Percentiles rank a stretch among this genome's conserved stretches.
These are phyloP conservation scores for Anhinga anhinga DNA, from an alignment of 2,113 vertebrate species.

Conservation along the genomic window DNA sequence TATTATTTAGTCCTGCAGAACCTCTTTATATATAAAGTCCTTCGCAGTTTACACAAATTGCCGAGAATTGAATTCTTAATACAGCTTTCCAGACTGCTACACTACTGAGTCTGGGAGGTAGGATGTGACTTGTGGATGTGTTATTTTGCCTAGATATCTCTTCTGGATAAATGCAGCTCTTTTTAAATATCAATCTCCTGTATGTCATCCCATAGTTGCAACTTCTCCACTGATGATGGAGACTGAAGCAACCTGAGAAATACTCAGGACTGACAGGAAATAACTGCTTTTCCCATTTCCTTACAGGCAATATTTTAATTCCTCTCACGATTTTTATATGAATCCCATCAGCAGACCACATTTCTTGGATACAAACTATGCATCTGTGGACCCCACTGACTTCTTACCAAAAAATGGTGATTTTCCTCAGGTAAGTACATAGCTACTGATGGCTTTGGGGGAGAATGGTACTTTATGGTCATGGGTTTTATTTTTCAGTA, in stretches of 20 bases:
- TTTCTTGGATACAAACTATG: slow-evolving; percentile 62
- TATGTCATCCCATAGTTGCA: neutral
- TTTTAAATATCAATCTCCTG: neutral
- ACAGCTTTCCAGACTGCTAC: neutral
- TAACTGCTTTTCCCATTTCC: slow-evolving; percentile 8
- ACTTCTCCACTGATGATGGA: neutral
- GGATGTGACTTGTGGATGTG: neutral
- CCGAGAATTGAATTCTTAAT: neutral
- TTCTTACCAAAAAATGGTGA: slow-evolving; percentile 69
- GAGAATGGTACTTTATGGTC: neutral
- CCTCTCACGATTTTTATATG: slow-evolving; percentile 47
- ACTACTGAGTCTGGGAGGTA: neutral
- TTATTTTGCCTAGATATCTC: neutral
- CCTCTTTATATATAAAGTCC: neutral
- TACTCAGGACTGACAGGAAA: neutral
- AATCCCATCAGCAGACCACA: slow-evolving; percentile 43
- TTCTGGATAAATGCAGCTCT: neutral
- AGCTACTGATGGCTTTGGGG: neutral
- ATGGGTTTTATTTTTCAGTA: neutral
- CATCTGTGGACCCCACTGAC: slow-evolving; percentile 41
- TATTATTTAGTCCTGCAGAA: neutral
- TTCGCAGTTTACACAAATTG: neutral
- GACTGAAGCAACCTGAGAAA: neutral
- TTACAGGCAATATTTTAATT: slow-evolving; percentile 66
- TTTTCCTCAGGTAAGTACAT: slow-evolving; percentile 73